phyloP scores from a whole-genome alignment of 2,797 vertebrate genomes.

The Taenioides sp. region DNA sequence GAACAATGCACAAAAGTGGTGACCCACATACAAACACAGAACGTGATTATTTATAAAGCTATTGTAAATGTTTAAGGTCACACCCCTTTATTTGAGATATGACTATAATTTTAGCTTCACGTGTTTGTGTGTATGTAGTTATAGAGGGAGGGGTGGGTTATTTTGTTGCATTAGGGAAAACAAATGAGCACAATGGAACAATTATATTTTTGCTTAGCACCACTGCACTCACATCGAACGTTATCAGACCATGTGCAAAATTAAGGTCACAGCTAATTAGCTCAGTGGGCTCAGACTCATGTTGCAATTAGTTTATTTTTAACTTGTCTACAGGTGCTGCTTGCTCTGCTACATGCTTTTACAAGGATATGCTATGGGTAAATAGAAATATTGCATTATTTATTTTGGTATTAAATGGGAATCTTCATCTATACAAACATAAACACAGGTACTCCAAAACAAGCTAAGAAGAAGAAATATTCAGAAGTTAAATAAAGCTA shows the following conservation, averaged over 20 bases:
- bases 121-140: not conserved
- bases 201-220: constrained; percentile 50
- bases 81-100: constrained; percentile 8
- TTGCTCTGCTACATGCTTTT: not conserved
- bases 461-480: not conserved
- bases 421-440: not conserved
- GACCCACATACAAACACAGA: not conserved
- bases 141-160: not conserved
- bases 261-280: constrained; percentile 47
- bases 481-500: not conserved
- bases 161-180: constrained; percentile 15
- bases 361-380: not conserved
- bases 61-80: constrained; percentile 1
- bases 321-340: not conserved
- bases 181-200: constrained; percentile 34
- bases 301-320: constrained; percentile 20
- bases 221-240: constrained; percentile 8
- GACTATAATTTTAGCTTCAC: not conserved
- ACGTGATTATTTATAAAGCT: constrained; percentile 3
- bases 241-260: constrained; percentile 38
- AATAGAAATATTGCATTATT: not conserved
- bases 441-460: not conserved
- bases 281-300: constrained; percentile 5
- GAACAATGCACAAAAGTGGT: not conserved
- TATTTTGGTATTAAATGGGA: not conserved